Conservation (phyloP, 2,113 vertebrate species). For the Misgurnus mizolepis region DNA sequence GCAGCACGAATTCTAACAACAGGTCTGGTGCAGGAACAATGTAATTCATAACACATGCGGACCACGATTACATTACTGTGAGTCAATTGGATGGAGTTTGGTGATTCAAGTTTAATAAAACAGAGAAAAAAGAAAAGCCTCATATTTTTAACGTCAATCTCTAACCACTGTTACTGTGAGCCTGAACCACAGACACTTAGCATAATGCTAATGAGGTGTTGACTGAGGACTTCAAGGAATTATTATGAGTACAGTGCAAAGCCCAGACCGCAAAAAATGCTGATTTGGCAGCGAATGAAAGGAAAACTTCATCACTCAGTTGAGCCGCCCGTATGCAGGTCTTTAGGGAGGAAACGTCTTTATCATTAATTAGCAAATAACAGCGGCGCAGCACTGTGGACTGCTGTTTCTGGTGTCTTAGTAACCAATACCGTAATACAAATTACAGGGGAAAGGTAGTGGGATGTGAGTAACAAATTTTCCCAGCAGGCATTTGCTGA, state of each 20-base stretch:
- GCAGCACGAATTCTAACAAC: slow-evolving; percentile 17
- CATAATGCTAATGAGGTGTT: slow-evolving; percentile 59
- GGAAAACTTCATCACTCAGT: slow-evolving; percentile 43
- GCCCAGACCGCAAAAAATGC: slow-evolving; percentile 48
- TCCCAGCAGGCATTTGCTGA: slow-evolving; percentile 3
- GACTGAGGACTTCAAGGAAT: slow-evolving; percentile 61
- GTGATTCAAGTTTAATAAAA: slow-evolving; percentile 19
- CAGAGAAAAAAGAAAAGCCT: neutral
- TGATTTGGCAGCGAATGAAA: slow-evolving; percentile 57
- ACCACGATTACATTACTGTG: neutral
- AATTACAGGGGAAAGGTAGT: slow-evolving; percentile 21
- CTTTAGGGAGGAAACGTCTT: slow-evolving; percentile 48
- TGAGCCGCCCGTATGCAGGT: slow-evolving; percentile 21
- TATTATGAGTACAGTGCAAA: slow-evolving; percentile 49
- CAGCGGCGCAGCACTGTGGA: slow-evolving; percentile 41
- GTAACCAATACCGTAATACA: slow-evolving; percentile 32
- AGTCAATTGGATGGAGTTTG: slow-evolving; percentile 4
- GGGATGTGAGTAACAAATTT: slow-evolving; percentile 30
- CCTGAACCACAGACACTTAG: slow-evolving; percentile 45
- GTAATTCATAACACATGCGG: slow-evolving; percentile 20
- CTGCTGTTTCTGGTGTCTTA: slow-evolving; percentile 41
- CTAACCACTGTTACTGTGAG: slow-evolving; percentile 17
- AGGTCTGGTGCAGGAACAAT: slow-evolving; percentile 3
- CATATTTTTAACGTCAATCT: neutral
- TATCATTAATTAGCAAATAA: slow-evolving; percentile 56